A percentile compares a stretch with the other conserved stretches of the same genome.
phyloP scores from a whole-genome alignment of 1,140 invertebrate species.

The Tyrophagus putrescentiae region DNA sequence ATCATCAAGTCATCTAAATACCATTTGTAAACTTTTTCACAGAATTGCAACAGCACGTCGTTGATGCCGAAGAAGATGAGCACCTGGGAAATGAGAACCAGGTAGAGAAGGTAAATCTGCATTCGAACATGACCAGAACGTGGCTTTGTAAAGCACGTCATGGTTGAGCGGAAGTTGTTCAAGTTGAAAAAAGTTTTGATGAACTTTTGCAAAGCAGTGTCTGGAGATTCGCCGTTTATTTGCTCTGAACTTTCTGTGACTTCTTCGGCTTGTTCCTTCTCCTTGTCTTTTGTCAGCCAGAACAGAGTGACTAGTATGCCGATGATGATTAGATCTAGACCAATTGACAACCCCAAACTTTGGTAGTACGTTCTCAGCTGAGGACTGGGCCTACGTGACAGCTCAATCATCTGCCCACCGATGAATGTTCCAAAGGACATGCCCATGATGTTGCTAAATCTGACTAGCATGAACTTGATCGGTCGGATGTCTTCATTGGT shows the following conservation, averaged over 20 bases:
- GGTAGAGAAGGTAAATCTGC: neutral
- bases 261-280: too few relatives aligned
- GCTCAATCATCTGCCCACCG: neutral
- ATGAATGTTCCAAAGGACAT: neutral
- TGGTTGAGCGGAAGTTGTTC: neutral
- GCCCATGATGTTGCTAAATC: neutral
- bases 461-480: neutral
- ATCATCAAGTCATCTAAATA: too few relatives aligned
- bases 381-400: too few relatives aligned
- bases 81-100: neutral
- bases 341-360: neutral
- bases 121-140: neutral
- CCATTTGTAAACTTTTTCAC: conserved; percentile 1
- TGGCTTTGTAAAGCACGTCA: neutral
- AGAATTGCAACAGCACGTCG: neutral
- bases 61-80: neutral
- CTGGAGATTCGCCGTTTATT: too few relatives aligned
- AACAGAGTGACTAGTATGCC: neutral
- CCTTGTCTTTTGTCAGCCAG: neutral
- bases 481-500: neutral
- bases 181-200: neutral
- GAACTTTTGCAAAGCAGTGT: neutral
- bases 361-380: neutral
- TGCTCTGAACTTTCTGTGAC: too few relatives aligned
- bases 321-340: neutral